phyloP scores from a whole-genome alignment of 1,140 invertebrate genomes.

The Diabrotica undecimpunctata region DNA sequence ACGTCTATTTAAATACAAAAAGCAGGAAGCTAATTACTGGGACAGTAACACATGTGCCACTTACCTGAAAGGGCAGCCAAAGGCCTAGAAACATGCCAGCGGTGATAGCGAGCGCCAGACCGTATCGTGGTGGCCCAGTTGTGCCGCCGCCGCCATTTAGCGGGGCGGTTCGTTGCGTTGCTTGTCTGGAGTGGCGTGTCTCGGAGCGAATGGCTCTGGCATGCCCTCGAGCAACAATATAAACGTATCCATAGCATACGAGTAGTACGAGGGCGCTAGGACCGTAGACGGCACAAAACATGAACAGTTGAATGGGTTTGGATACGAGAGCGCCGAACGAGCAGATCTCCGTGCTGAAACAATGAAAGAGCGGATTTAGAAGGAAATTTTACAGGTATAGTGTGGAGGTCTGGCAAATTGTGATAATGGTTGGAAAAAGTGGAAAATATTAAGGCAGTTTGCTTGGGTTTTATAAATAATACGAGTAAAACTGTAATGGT shows the following conservation, averaged over 20 bases:
- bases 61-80: constrained; percentile 63
- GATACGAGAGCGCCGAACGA: constrained; percentile 51
- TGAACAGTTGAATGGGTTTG: constrained; percentile 52
- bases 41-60: background rate
- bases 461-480: no score
- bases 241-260: constrained; percentile 65
- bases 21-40: no score
- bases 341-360: constrained; percentile 46
- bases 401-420: no score
- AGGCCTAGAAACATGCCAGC: constrained; percentile 59
- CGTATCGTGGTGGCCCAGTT: constrained; percentile 54
- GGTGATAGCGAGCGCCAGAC: constrained; percentile 61
- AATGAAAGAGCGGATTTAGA: constrained; percentile 12
- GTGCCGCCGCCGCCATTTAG: constrained; percentile 28
- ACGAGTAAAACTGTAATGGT: no score
- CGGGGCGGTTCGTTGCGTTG: constrained; percentile 22
- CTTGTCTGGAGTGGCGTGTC: constrained; percentile 58
- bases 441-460: no score
- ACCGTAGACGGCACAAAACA: constrained; percentile 56
- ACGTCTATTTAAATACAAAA: no score
- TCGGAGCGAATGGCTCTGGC: constrained; percentile 61
- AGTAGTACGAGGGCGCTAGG: constrained; percentile 56
- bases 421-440: no score
- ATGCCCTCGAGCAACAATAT: constrained; percentile 61
- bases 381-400: no score